Conservation (phyloP, 2,113 vertebrate species). For the Chloebia gouldiae region DNA sequence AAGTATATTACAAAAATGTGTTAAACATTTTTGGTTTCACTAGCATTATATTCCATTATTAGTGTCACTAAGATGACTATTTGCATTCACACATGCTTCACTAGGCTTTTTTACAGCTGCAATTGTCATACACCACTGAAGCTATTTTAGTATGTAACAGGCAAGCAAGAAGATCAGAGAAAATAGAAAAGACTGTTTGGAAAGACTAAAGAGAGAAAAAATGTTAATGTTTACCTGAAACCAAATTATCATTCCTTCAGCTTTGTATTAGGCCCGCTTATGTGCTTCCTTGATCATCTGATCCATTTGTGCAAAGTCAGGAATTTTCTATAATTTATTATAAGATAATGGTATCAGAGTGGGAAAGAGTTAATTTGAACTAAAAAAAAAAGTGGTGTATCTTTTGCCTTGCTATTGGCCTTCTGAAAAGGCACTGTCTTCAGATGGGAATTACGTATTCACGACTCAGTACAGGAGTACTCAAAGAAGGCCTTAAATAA, state of each 20-base stretch:
- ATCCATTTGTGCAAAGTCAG: neutral
- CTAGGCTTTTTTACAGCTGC: neutral
- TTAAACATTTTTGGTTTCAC: neutral
- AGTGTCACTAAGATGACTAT: conserved; percentile 25
- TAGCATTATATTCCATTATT: conserved; percentile 10
- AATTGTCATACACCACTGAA: conserved; percentile 10
- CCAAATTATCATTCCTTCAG: neutral
- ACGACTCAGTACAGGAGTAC: neutral
- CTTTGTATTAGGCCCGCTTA: neutral
- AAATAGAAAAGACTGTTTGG: neutral
- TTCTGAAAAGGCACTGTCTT: neutral
- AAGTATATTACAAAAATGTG: neutral
- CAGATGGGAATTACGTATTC: neutral
- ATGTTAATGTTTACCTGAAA: neutral
- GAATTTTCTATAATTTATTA: neutral
- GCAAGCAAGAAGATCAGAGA: conserved; percentile 16
- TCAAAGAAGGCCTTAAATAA: neutral
- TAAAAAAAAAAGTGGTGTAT: neutral
- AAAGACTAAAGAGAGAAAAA: neutral
- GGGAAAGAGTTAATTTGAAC: neutral
- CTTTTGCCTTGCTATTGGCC: neutral
- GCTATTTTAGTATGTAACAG: neutral
- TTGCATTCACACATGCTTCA: neutral
- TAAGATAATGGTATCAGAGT: neutral
- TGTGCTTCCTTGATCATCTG: neutral